Evolutionary conservation across 2,888 invertebrate genomes (phyloP).

Genomic region (Polymixis lichenea): DNA sequence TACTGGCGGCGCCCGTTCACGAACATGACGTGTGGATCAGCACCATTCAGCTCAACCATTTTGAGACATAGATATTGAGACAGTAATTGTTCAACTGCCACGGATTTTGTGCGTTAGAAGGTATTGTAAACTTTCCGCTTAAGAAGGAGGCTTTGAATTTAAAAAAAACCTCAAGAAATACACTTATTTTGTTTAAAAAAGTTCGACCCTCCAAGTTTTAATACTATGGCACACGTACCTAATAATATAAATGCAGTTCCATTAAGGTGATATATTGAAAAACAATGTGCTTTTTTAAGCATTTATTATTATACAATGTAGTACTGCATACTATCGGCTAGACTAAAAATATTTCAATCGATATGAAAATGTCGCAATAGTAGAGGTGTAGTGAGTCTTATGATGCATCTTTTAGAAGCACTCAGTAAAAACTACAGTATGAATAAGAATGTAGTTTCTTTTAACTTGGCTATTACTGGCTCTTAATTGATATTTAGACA

Average conservation of each 20-base stretch:
- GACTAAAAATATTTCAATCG: neutral
- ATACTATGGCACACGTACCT: no score
- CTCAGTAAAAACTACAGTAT: neutral
- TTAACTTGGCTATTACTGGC: neutral
- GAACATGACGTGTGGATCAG: no score
- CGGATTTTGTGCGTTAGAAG: neutral
- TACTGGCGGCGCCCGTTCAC: no score
- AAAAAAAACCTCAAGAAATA: no score
- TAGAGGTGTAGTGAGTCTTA: neutral
- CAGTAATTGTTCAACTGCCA: neutral
- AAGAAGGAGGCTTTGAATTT: no score
- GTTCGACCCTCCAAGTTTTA: no score
- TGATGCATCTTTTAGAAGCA: neutral
- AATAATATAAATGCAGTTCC: no score
- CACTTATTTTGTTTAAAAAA: no score
- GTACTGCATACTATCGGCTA: neutral
- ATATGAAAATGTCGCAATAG: neutral
- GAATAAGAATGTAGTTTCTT: neutral
- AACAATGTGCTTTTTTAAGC: neutral
- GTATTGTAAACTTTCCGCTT: no score
- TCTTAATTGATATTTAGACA: neutral
- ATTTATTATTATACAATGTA: neutral
- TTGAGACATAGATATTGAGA: no score
- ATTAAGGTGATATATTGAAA: no score
- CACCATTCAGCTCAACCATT: no score